Base-by-base conservation (phyloP, 2,797 vertebrate genomes). In the Nannoperca obscura region DNA sequence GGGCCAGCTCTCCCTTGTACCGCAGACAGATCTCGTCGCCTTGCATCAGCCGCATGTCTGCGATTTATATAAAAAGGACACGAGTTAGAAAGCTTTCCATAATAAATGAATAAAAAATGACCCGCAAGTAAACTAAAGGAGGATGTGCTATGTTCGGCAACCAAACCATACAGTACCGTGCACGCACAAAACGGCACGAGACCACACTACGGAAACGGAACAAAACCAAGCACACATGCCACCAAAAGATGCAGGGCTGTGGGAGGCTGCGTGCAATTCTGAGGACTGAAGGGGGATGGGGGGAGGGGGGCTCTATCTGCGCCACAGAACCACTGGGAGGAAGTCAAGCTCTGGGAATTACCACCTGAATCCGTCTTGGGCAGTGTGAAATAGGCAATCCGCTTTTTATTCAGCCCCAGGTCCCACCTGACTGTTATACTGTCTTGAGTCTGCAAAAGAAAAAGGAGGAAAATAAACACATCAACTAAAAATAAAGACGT, bases 341-440 rank as follows among this genome's bases (percentile, higher is more conserved):
- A 88, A 87, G 71, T 74, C n/a, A 89, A 83, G 2, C 64, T 76
- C 12, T 64, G 82, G 81, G 89, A 91, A 94, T 95, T 94, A 95
- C 93, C 94, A 96, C 95, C 95, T 96, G 98, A 99, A 89, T 99
- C 98, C 73, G 98, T 99, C 96, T 99, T 99, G 94, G 98, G 98
- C 91, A 99, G 95, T 71, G 97, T 97, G 95, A 99, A 99, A 95
- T 99, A 99, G 86, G 98, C 98, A 94, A 99, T 99, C 95, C 98
- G 96, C 91, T 99, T 99, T 97, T 99, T 99, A 96, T 99, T 99
- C 93, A 99, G 96, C 74, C 98, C 98, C 93, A 99, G 96, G 94
- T 99, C 98, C 98, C 98, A 99, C 90, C 98, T 97, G 91, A 99
- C 98, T 15, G 98, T 99, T 95, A 99, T 99, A 95, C 99, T 99